Percentiles rank a stretch among this genome's conserved stretches.
These are phyloP conservation scores for Leptopilina syphax DNA, from an alignment of 2,888 invertebrate genomes.

Conservation along the genomic window DNA sequence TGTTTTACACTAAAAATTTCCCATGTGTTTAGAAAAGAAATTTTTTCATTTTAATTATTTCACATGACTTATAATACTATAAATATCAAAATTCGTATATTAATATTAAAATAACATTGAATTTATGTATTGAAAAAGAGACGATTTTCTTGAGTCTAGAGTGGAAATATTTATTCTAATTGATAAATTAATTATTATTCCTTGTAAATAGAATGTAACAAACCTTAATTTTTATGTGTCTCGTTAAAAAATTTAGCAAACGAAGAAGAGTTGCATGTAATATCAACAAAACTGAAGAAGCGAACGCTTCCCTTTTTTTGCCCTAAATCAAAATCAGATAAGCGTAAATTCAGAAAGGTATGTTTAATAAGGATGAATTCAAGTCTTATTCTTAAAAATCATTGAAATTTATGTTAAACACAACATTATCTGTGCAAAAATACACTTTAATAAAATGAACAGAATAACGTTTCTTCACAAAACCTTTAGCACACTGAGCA, in stretches of 20 bases:
- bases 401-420: neutral
- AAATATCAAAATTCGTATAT: no score
- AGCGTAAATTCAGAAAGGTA: conserved; percentile 91
- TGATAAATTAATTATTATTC: neutral
- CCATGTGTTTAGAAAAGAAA: no score
- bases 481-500: neutral
- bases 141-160: neutral
- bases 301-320: conserved; percentile 91
- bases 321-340: conserved; percentile 91
- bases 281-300: conserved; percentile 97
- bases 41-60: no score
- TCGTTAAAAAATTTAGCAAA: conserved; percentile 97
- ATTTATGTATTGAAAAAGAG: neutral
- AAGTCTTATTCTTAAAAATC: neutral
- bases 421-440: neutral
- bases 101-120: neutral
- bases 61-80: no score
- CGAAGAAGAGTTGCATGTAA: conserved; percentile 96
- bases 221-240: conserved; percentile 83
- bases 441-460: neutral
- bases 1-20: no score
- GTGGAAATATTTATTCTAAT: neutral
- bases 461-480: neutral
- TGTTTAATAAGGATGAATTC: conserved; percentile 28
- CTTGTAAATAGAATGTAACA: neutral